A percentile compares a stretch with the other conserved stretches of the same genome.
phyloP scores from a whole-genome alignment of 2,113 vertebrate genomes.

The Periophthalmus modestus region DNA sequence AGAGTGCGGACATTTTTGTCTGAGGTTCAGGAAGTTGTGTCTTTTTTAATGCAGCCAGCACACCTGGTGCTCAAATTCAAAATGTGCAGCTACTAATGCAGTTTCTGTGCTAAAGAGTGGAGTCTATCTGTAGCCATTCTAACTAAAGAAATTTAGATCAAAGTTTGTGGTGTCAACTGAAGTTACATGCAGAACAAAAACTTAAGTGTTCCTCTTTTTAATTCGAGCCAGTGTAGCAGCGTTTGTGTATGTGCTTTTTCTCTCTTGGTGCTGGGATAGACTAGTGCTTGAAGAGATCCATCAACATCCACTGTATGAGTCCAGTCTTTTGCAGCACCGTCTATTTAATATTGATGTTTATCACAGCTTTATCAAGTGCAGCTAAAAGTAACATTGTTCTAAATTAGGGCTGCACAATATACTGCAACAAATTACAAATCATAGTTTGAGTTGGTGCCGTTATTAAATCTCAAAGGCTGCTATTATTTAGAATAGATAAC shows the following conservation, averaged over 20 bases:
- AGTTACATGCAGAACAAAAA: not conserved
- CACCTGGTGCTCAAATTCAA: not conserved
- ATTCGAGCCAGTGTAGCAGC: not conserved
- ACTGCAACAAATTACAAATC: no score
- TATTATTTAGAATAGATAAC: no score
- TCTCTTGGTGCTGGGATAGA: not conserved
- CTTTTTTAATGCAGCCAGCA: not conserved
- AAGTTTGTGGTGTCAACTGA: slow-evolving; percentile 6
- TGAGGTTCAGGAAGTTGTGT: not conserved
- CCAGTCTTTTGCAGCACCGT: not conserved
- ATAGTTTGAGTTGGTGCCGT: no score
- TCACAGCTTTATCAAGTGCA: not conserved
- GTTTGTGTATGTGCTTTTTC: not conserved
- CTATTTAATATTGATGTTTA: not conserved
- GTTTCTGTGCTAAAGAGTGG: not conserved
- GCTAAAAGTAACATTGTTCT: no score
- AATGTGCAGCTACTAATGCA: not conserved
- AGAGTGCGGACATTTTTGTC: not conserved
- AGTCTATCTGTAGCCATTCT: not conserved
- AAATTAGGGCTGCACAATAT: no score
- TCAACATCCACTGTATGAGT: not conserved
- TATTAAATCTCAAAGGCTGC: no score
- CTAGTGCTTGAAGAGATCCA: not conserved
- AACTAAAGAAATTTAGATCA: not conserved
- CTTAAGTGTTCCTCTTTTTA: not conserved